These are phyloP conservation scores for Machimus rusticus DNA, from an alignment of 2,888 invertebrate genomes.

Conservation along the genomic window DNA sequence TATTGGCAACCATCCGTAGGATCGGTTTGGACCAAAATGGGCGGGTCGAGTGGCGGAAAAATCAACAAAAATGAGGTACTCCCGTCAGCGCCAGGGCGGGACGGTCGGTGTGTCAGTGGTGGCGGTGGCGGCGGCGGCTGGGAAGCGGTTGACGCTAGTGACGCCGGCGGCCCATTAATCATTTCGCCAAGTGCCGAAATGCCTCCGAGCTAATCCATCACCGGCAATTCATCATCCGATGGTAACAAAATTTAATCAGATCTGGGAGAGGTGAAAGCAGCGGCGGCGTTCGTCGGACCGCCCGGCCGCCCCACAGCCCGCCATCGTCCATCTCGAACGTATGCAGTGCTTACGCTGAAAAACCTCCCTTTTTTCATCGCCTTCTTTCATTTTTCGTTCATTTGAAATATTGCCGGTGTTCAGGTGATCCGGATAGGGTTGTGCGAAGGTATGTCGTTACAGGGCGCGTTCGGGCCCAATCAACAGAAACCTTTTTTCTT, in stretches of 20 bases:
- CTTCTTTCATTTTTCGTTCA: conserved; percentile 30
- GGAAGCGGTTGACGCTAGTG: conserved; percentile 15
- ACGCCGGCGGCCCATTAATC: conserved; percentile 34
- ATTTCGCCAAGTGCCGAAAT: conserved; percentile 40
- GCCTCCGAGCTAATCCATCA: conserved; percentile 42
- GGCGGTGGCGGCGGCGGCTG: neutral
- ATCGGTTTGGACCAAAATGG: neutral
- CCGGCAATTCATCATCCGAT: conserved; percentile 38
- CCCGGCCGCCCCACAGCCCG: neutral
- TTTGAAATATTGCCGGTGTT: conserved; percentile 32
- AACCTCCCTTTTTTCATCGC: neutral
- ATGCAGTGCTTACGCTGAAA: conserved; percentile 9
- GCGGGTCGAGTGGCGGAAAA: neutral
- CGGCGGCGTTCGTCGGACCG: neutral
- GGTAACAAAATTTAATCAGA: conserved; percentile 38
- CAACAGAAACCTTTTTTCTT: neutral
- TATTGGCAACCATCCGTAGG: neutral
- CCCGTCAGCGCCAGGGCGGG: neutral
- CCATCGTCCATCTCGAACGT: neutral
- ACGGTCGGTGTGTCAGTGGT: neutral
- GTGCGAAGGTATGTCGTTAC: neutral
- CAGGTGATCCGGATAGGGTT: conserved; percentile 33
- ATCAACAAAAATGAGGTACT: neutral
- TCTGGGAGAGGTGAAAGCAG: conserved; percentile 24
- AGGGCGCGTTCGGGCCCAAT: neutral